phyloP scores from a whole-genome alignment of 2,888 invertebrate species.

The Synanthedon andrenaeformis region DNA sequence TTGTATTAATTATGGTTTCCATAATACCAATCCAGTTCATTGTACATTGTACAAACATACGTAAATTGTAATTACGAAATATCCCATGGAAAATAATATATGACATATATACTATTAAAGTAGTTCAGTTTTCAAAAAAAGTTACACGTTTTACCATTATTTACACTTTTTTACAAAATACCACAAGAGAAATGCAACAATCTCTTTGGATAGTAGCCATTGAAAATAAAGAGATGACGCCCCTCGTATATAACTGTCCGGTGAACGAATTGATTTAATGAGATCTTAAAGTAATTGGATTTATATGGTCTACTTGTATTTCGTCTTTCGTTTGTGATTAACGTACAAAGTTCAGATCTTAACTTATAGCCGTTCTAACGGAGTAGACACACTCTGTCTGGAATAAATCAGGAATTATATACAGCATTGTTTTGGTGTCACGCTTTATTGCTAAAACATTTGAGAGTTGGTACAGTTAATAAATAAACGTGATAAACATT shows the following conservation, averaged over 20 bases:
- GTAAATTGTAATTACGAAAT: too few species aligned
- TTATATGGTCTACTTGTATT: slow-evolving; percentile 49
- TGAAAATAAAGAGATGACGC: slow-evolving; percentile 50
- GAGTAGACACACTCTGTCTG: slow-evolving; percentile 27
- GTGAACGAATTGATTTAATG: slow-evolving; percentile 62
- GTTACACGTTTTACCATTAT: slow-evolving; percentile 11
- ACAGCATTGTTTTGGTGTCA: slow-evolving; percentile 25
- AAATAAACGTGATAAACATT: background rate
- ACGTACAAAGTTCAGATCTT: slow-evolving; percentile 26
- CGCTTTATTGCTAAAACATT: slow-evolving; percentile 35
- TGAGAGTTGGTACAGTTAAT: slow-evolving; percentile 2
- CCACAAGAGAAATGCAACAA: slow-evolving; percentile 42
- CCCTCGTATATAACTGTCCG: slow-evolving; percentile 53
- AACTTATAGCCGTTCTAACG: slow-evolving; percentile 18
- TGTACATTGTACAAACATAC: too few species aligned
- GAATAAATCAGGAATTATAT: slow-evolving; percentile 46
- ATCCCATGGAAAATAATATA: too few species aligned
- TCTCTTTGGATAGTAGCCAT: slow-evolving; percentile 61
- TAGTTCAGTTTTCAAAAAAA: too few species aligned
- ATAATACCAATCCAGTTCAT: too few species aligned
- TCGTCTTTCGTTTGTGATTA: slow-evolving; percentile 41
- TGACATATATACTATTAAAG: too few species aligned
- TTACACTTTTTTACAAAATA: slow-evolving; percentile 31
- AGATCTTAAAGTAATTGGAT: slow-evolving; percentile 63
- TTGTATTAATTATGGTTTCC: too few species aligned